Base-by-base conservation (phyloP, 1,140 invertebrate species). In the Steinernema khuongi region DNA sequence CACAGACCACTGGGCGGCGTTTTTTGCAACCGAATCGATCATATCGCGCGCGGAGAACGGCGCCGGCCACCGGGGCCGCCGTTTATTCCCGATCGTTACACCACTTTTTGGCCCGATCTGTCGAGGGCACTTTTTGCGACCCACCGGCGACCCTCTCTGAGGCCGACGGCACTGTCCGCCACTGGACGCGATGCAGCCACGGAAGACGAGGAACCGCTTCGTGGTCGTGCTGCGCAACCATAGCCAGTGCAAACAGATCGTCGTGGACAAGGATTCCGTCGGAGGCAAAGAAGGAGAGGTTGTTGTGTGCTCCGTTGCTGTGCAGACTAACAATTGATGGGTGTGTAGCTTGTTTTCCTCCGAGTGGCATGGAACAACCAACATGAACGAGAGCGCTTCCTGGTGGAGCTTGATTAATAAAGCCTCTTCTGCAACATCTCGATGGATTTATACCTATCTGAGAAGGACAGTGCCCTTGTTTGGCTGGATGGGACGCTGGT, bases 1-100 rank as follows among this genome's bases (percentile, higher is more conserved):
- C 50, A 22, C 7, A 60, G 50, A 60, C 50, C 50, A 60, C 50
- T 60, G 50, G 50, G 50, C 50, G 50, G 50, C 50, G 50, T 60
- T 60, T 60, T 60, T 60, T 60, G 50, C 26, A 11, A 14, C 50
- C 11, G 50, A 7, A 60, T 60, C 50, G 50, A 60, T 60, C 22
- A 22, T 60, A 14, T 2, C 22, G 4, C 50, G 7, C 7, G 7
- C 7, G 36, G 36, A 41, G 36, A 41, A 41, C 7, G n/a, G 36
- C 7, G 11, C 50, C 14, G 4, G 50, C 50, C 50, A 60, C 50
- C 50, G 36, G n/a, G n/a, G 7, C 7, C 36, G 7, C n/a, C 36
- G 7, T 60, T 2, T 60, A 4, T 22, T 60, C 50, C 19, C 22
- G 50, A 60, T 17, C 22, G 22, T 60, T 60, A 60, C 50, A 60